Evolutionary conservation across 2,797 vertebrate species (phyloP), one percentile per base, ranked within the genome.

Genomic region (Anableps anableps): DNA sequence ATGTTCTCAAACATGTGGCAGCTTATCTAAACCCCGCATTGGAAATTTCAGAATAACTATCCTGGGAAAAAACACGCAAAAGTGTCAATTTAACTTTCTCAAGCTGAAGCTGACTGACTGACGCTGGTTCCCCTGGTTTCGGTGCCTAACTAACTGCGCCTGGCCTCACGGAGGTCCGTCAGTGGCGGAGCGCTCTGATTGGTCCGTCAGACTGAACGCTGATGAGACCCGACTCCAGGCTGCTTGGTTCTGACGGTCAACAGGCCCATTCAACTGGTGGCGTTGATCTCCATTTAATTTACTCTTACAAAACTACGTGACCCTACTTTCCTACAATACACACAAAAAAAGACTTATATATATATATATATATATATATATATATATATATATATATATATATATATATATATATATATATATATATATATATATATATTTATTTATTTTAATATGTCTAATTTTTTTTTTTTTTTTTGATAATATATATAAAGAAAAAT

Each of bases 101-200:
- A 85, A 34, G 62, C 75, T 80, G 68, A 74, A 80, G 43, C 50
- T 41, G 82, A 86, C 64, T 14, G 51, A 58, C 48, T 29, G 83
- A 58, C 55, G 76, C 77, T 89, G 83, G 70, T 51, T 83, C 58
- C 86, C 79, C 73, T 83, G 51, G 80, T 82, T 77, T 91, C 85
- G 85, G 75, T 74, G 66, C 47, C 77, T 86, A 79, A 87, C 87
- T 88, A 83, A 92, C 91, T 93, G 94, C 91, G 91, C 80, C 88
- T 93, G 94, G 88, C 95, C 92, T 94, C 92, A 79, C 89, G 78
- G 85, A 91, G 93, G 92, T 95, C 93, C 94, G 92, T 89, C 84
- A 45, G 83, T 75, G 80, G 78, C 53, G 86, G 82, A 83, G 87
- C 85, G 85, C 91, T 91, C 77, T 94, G 92, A 94, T 95, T 94